phyloP scores from a whole-genome alignment of 2,797 vertebrate genomes.

The Chelon labrosus region DNA sequence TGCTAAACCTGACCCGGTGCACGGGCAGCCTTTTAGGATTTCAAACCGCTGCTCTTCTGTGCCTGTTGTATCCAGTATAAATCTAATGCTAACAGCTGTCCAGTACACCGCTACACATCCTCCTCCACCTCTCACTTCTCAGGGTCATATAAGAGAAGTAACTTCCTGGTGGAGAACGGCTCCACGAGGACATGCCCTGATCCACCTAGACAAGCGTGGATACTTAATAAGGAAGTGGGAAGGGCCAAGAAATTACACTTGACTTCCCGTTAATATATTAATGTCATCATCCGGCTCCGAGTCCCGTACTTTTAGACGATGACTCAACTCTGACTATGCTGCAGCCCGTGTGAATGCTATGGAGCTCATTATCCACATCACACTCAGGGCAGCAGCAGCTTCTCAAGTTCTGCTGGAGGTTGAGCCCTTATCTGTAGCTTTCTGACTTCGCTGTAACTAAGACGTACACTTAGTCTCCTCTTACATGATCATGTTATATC shows the following conservation, averaged over 20 bases:
- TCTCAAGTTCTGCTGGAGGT: constrained; percentile 11
- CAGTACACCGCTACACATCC: neutral
- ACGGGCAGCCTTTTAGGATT: neutral
- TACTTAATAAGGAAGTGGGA: constrained; percentile 43
- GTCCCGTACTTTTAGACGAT: constrained; percentile 25
- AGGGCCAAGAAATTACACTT: constrained; percentile 2
- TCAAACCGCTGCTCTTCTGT: neutral
- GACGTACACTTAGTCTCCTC: constrained; percentile 2
- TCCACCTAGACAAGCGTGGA: constrained; percentile 25
- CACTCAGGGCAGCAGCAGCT: constrained; percentile 9
- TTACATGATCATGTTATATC: neutral
- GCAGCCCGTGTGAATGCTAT: constrained; percentile 25
- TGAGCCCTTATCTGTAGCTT: constrained; percentile 15
- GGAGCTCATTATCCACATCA: constrained; percentile 40
- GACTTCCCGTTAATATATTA: constrained; percentile 54
- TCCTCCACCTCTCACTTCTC: neutral
- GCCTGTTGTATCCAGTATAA: neutral
- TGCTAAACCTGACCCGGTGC: neutral
- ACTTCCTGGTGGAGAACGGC: constrained; percentile 23
- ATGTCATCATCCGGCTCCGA: constrained; percentile 38
- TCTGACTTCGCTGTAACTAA: constrained; percentile 1
- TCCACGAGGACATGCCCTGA: constrained; percentile 4
- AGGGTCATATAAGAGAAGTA: constrained; percentile 17
- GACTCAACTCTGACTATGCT: constrained; percentile 32
- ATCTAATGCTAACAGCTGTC: constrained; percentile 7